phyloP scores from a whole-genome alignment of 2,797 vertebrate species.

The Sebastes goodei region DNA sequence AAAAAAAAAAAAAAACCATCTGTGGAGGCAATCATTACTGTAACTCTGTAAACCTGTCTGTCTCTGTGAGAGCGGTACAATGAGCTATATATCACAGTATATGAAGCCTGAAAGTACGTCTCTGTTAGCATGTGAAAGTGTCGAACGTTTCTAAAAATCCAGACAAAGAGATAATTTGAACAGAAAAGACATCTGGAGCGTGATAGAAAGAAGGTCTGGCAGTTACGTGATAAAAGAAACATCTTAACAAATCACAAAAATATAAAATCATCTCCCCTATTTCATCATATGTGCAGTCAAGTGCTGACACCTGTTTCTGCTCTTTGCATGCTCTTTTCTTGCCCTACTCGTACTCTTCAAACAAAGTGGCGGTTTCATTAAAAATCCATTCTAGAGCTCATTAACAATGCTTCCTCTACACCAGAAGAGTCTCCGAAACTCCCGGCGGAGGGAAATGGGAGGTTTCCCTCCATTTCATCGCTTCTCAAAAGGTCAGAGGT shows the following conservation, averaged over 20 bases:
- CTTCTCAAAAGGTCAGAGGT: slow-evolving; percentile 76
- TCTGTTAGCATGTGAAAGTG: slow-evolving; percentile 23
- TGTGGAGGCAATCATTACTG: slow-evolving; percentile 42
- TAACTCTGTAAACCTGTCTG: slow-evolving; percentile 40
- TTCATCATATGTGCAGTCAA: slow-evolving; percentile 14
- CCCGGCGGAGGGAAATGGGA: slow-evolving; percentile 64
- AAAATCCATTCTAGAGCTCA: slow-evolving; percentile 58
- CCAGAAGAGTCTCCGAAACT: slow-evolving; percentile 28
- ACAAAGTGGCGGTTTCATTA: slow-evolving; percentile 52
- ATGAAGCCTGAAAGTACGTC: slow-evolving; percentile 35
- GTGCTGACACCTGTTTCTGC: slow-evolving; percentile 61
- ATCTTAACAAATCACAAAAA: not conserved
- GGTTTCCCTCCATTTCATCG: slow-evolving; percentile 71
- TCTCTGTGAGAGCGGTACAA: slow-evolving; percentile 16
- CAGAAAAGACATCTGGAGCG: slow-evolving; percentile 28
- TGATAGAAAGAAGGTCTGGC: slow-evolving; percentile 5
- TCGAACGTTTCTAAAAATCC: slow-evolving; percentile 10
- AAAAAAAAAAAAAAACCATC: slow-evolving; percentile 11
- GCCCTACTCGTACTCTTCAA: slow-evolving; percentile 21
- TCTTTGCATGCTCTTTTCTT: slow-evolving; percentile 30
- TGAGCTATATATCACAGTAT: slow-evolving; percentile 40
- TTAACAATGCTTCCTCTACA: slow-evolving; percentile 48
- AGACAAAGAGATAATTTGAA: slow-evolving; percentile 22
- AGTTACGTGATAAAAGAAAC: not conserved
- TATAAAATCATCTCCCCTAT: not conserved